A percentile compares a stretch with the other conserved stretches of the same genome.
Evolutionary conservation across 1,140 invertebrate species (phyloP).

Genomic region (Drosophila carrolli): DNA sequence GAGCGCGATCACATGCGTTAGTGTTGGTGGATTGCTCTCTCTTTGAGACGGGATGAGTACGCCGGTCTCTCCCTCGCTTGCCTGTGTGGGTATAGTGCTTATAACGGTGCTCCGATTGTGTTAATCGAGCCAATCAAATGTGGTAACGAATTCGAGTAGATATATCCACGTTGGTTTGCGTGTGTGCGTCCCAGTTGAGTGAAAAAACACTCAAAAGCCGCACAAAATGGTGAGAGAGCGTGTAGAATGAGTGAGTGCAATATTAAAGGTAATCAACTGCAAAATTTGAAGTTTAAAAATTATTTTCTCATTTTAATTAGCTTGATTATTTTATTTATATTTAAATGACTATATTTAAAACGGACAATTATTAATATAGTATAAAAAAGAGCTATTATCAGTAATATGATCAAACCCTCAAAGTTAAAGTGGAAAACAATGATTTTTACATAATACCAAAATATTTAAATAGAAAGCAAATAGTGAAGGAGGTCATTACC

Average conservation of each 20-base stretch:
- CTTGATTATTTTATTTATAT: no score
- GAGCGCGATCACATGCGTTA: conserved; percentile 16
- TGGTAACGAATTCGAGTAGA: conserved; percentile 57
- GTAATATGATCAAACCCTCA: no score
- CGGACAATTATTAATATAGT: no score
- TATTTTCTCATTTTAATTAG: no score
- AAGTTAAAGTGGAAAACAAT: no score
- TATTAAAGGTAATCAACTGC: background rate
- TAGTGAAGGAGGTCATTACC: no score
- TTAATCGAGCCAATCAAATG: conserved; percentile 84
- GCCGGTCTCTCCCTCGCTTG: conserved; percentile 9
- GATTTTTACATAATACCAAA: no score
- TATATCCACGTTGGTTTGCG: background rate
- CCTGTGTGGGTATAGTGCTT: conserved; percentile 66
- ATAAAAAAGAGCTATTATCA: no score
- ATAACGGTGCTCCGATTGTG: conserved; percentile 84
- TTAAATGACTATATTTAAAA: no score
- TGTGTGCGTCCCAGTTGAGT: conserved; percentile 9
- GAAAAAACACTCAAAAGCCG: conserved; percentile 37
- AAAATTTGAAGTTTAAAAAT: no score
- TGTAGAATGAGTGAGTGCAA: conserved; percentile 10
- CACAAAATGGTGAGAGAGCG: conserved; percentile 71
- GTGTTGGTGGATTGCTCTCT: conserved; percentile 18
- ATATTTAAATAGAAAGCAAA: no score
- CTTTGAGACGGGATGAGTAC: background rate